Percentiles rank a stretch among this genome's conserved stretches.
These are phyloP conservation scores for Drosophila pachea DNA, from an alignment of 1,140 invertebrate species.

Conservation along the genomic window DNA sequence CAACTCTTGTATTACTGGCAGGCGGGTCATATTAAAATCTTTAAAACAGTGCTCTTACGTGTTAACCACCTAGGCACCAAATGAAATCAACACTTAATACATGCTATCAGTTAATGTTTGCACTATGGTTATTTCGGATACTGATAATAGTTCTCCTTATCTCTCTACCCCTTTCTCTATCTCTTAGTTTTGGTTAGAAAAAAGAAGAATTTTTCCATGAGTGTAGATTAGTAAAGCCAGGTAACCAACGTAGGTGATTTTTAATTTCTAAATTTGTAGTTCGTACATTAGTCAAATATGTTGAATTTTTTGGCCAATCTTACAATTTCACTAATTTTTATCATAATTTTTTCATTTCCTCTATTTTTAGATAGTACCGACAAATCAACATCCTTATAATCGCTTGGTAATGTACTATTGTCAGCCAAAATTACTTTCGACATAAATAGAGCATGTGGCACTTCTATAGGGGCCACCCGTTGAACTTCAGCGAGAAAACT, in stretches of 20 bases:
- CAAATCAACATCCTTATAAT: conserved; percentile 68
- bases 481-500: conserved; percentile 68
- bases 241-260: neutral
- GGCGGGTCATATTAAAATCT: conserved; percentile 35
- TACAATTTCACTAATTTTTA: conserved; percentile 60
- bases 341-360: conserved; percentile 45
- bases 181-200: neutral
- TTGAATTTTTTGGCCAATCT: conserved; percentile 59
- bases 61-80: neutral
- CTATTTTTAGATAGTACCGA: conserved; percentile 52
- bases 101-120: neutral
- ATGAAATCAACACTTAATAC: neutral
- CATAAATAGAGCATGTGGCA: conserved; percentile 71
- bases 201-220: neutral
- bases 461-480: conserved; percentile 53
- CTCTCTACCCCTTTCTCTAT: neutral
- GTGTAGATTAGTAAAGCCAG: neutral
- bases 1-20: conserved; percentile 51
- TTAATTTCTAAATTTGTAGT: neutral
- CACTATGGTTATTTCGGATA: neutral
- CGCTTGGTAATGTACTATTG: conserved; percentile 58
- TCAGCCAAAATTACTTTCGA: conserved; percentile 66
- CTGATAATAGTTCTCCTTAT: neutral
- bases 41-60: neutral
- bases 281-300: conserved; percentile 50